phyloP scores from a whole-genome alignment of 2,113 vertebrate genomes.

The Rhynchomys soricoides region DNA sequence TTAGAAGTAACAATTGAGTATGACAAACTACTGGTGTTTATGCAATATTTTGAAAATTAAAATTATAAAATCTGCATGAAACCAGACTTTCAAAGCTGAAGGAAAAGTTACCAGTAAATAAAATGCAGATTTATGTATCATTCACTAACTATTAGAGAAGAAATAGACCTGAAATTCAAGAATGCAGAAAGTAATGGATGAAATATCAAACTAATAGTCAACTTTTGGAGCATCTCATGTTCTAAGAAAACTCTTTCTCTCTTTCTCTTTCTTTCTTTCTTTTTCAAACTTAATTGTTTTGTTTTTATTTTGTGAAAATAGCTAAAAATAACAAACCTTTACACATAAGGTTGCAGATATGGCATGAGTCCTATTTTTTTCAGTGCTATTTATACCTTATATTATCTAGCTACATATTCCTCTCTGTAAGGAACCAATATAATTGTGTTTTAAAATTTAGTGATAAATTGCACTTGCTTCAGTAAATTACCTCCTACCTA shows the following conservation, averaged over 20 bases:
- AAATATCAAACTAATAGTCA: not conserved
- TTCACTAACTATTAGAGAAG: not conserved
- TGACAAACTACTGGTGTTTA: not conserved
- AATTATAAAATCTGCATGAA: not conserved
- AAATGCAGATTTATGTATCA: not conserved
- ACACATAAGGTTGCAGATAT: too few species aligned
- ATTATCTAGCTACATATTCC: not conserved
- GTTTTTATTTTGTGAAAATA: not conserved
- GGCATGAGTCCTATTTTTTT: not conserved
- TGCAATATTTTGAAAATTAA: not conserved
- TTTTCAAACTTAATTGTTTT: not conserved
- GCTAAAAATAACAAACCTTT: not conserved
- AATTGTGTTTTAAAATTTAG: not conserved
- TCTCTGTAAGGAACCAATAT: not conserved
- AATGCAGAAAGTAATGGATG: not conserved
- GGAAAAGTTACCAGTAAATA: not conserved
- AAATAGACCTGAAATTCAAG: not conserved
- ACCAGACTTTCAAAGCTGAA: not conserved
- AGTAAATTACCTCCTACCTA: not conserved
- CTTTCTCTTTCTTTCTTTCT: not conserved
- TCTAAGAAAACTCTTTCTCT: not conserved
- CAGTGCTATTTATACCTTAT: not conserved
- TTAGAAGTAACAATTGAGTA: not conserved
- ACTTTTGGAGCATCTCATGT: not conserved
- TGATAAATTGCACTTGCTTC: not conserved